Conservation (phyloP, 2,113 vertebrate genomes). For the Physeter macrocephalus region DNA sequence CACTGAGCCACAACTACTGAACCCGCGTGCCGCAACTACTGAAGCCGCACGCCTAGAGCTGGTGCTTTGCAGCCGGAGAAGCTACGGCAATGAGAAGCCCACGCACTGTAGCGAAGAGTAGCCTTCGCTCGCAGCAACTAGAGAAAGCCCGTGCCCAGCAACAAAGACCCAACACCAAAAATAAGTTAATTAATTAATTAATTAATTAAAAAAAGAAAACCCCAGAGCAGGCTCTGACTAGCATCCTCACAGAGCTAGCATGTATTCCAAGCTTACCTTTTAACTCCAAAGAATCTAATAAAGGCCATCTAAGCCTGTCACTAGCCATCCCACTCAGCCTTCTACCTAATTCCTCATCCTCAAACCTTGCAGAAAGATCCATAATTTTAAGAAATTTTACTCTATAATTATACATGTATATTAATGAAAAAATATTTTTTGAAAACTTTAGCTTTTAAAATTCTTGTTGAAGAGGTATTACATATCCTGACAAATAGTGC, state of each 20-base stretch:
- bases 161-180: no score
- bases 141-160: no score
- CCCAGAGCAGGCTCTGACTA: background rate
- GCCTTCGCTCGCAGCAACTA: no score
- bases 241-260: background rate
- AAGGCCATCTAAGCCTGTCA: background rate
- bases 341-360: background rate
- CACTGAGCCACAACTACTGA: no score
- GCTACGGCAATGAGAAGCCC: no score
- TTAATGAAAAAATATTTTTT: background rate
- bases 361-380: background rate
- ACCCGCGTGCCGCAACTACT: no score
- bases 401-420: background rate
- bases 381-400: background rate
- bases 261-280: background rate
- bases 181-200: no score
- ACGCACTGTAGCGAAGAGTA: no score
- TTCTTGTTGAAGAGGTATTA: constrained; percentile 13
- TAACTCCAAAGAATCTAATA: background rate
- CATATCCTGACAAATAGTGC: background rate
- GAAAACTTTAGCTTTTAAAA: background rate
- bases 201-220: background rate
- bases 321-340: background rate
- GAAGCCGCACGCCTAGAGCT: no score
- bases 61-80: no score